Conservation (phyloP, 2,888 invertebrate genomes). For the Apamea monoglypha region DNA sequence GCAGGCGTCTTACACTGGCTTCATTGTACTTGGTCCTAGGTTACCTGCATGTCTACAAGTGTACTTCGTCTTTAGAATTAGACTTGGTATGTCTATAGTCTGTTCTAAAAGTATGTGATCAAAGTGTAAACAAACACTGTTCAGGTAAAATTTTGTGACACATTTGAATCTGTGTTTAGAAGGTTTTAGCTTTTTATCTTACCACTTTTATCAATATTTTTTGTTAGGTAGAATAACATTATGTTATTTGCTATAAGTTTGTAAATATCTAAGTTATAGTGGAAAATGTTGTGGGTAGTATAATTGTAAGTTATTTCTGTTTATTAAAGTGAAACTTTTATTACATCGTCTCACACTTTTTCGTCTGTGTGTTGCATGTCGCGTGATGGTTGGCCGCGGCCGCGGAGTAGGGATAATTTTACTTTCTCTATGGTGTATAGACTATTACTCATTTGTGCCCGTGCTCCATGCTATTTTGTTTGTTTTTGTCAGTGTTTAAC, state of each 20-base stretch:
- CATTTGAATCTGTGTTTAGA: neutral
- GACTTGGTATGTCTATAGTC: neutral
- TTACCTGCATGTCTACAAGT: slow-evolving; percentile 14
- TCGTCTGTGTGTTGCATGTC: no score
- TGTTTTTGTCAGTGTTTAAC: no score
- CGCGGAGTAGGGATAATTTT: no score
- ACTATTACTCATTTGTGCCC: no score
- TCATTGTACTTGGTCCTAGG: slow-evolving; percentile 45
- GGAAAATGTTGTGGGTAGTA: no score
- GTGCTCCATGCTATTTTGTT: no score
- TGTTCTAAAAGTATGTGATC: neutral
- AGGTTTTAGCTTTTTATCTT: neutral
- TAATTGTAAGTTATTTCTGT: no score
- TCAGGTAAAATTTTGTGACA: neutral
- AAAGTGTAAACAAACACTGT: neutral
- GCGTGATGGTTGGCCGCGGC: no score
- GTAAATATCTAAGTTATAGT: no score
- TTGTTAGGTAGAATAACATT: neutral
- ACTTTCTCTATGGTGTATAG: no score
- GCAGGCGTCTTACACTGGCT: slow-evolving; percentile 37
- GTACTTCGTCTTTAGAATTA: slow-evolving; percentile 4
- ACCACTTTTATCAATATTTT: neutral
- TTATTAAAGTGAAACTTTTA: no score
- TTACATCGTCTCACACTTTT: no score
- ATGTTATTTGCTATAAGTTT: neutral